Conservation (phyloP, 2,797 vertebrate genomes). For the Phalloptychus januarius region DNA sequence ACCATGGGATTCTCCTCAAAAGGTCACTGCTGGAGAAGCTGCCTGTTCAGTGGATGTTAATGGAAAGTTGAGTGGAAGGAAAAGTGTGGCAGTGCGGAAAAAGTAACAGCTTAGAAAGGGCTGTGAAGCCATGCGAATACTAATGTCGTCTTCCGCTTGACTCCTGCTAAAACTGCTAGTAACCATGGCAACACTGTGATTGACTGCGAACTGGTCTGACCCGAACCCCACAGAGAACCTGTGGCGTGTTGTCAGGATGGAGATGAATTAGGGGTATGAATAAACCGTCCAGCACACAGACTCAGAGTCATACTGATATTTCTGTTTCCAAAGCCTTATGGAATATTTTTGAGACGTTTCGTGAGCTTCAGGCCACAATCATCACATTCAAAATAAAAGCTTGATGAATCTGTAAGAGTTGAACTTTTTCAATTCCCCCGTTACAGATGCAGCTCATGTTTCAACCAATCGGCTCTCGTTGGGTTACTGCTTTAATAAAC, state of each 20-base stretch:
- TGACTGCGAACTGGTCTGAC: neutral
- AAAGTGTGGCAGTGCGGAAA: neutral
- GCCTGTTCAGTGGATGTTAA: neutral
- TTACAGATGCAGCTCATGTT: neutral
- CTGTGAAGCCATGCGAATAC: neutral
- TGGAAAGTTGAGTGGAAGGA: slow-evolving; percentile 6
- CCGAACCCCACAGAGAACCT: no score
- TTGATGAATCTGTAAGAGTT: neutral
- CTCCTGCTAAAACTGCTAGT: neutral
- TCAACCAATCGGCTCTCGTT: slow-evolving; percentile 16
- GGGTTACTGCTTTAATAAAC: neutral
- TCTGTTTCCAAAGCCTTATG: neutral
- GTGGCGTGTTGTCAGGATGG: neutral
- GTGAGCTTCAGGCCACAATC: neutral
- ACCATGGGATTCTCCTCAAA: neutral
- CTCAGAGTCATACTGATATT: neutral
- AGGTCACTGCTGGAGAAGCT: neutral
- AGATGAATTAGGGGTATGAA: neutral
- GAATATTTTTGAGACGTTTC: neutral
- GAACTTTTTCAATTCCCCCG: neutral
- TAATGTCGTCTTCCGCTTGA: neutral
- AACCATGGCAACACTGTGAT: neutral
- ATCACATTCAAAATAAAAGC: neutral
- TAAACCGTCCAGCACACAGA: neutral
- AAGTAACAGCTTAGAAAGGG: neutral